Conservation (phyloP, 2,113 vertebrate species). For the Herpetotheres cachinnans region DNA sequence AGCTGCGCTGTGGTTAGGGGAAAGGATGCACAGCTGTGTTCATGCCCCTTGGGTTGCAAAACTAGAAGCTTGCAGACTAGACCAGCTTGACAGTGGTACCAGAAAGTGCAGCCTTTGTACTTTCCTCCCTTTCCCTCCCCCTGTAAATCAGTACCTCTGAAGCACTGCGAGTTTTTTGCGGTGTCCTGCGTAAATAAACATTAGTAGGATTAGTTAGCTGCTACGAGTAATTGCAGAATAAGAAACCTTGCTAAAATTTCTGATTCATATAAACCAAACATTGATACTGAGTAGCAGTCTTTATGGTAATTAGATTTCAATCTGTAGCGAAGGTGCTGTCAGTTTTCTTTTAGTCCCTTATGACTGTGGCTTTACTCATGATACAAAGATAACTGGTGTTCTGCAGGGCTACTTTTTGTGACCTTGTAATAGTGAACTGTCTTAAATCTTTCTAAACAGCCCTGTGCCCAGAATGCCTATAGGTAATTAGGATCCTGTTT, state of each 20-base stretch:
- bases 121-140: not conserved
- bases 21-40: not conserved
- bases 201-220: not conserved
- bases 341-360: not conserved
- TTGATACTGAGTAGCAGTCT: too few relatives aligned
- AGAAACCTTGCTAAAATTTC: not conserved
- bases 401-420: not conserved
- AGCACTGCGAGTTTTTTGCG: not conserved
- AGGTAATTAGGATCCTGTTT: constrained; percentile 73
- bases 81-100: not conserved
- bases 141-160: not conserved
- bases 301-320: too few relatives aligned
- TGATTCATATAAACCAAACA: rapidly evolving
- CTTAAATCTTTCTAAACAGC: constrained; percentile 28
- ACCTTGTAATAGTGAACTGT: not conserved
- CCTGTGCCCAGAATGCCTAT: not conserved
- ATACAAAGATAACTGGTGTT: not conserved
- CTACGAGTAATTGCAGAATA: not conserved
- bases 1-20: not conserved
- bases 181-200: not conserved
- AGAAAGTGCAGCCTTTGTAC: not conserved
- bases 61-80: not conserved
- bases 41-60: rapidly evolving
- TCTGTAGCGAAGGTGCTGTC: not conserved
- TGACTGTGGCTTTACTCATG: not conserved